These are phyloP conservation scores for Cladopsammia gracilis DNA, from an alignment of 64 coral and sea anemone genomes.

Conservation along the genomic window DNA sequence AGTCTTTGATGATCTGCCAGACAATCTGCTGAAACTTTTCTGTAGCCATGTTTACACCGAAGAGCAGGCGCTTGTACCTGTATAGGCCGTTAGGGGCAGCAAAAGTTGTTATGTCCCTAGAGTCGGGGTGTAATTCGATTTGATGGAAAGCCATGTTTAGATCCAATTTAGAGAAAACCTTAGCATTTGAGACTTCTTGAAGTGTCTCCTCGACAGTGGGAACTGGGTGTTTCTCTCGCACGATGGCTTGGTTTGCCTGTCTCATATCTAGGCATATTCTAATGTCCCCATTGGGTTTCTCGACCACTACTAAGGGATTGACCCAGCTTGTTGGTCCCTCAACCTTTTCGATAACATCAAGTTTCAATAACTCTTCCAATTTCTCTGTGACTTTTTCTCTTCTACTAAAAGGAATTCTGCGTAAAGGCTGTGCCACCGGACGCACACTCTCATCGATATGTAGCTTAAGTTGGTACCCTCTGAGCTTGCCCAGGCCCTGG, in stretches of 20 bases:
- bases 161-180: no score
- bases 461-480: slow-evolving; percentile 45
- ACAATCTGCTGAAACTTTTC: neutral
- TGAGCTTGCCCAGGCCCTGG: slow-evolving; percentile 51
- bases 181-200: no score
- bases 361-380: slow-evolving; percentile 34
- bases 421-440: neutral
- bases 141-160: no score
- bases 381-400: slow-evolving; percentile 14
- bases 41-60: no score
- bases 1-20: neutral
- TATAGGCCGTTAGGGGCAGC: no score
- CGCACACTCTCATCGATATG: slow-evolving; percentile 1
- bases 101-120: no score
- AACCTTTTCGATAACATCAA: slow-evolving; percentile 35
- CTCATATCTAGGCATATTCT: slow-evolving; percentile 18
- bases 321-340: slow-evolving; percentile 25
- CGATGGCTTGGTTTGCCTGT: slow-evolving; percentile 16
- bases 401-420: slow-evolving; percentile 53
- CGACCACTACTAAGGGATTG: slow-evolving; percentile 21
- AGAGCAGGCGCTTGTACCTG: no score
- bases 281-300: slow-evolving; percentile 26
- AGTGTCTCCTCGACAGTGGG: no score
- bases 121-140: no score
- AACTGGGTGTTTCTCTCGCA: neutral